phyloP scores from a whole-genome alignment of 2,797 vertebrate genomes.

The Halcyon smyrnensis region DNA sequence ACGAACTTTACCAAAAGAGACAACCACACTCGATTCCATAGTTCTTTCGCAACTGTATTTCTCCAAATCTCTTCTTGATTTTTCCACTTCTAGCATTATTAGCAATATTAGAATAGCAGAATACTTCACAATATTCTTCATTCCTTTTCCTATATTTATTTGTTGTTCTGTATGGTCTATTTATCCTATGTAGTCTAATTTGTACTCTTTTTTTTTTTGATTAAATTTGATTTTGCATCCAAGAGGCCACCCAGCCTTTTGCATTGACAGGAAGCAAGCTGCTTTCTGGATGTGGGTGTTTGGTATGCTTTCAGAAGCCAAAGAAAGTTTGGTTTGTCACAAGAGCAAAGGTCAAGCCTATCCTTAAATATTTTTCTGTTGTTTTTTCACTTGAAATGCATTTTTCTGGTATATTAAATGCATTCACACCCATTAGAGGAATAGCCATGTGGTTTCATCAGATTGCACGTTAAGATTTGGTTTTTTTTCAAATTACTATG shows the following conservation, averaged over 20 bases:
- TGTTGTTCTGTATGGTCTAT: neutral
- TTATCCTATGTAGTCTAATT: neutral
- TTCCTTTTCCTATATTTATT: neutral
- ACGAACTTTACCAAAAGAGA: neutral
- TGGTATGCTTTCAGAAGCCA: neutral
- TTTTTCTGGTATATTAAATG: neutral
- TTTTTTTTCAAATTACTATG: neutral
- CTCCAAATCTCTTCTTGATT: neutral
- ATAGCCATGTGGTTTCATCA: neutral
- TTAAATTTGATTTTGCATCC: neutral
- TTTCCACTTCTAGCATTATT: neutral
- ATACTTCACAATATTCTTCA: neutral
- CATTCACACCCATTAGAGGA: neutral
- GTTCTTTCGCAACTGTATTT: neutral
- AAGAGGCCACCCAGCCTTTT: constrained; percentile 14
- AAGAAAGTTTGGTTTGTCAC: neutral
- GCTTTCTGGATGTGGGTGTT: neutral
- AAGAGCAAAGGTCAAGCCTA: neutral
- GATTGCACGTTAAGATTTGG: neutral
- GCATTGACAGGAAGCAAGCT: neutral
- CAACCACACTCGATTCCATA: neutral
- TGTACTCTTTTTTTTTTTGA: neutral
- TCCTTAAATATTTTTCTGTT: neutral
- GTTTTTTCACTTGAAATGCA: neutral
- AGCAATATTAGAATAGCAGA: neutral